Base-by-base conservation (phyloP, 2,888 invertebrate genomes). In the Siphonodentalium dalli region DNA sequence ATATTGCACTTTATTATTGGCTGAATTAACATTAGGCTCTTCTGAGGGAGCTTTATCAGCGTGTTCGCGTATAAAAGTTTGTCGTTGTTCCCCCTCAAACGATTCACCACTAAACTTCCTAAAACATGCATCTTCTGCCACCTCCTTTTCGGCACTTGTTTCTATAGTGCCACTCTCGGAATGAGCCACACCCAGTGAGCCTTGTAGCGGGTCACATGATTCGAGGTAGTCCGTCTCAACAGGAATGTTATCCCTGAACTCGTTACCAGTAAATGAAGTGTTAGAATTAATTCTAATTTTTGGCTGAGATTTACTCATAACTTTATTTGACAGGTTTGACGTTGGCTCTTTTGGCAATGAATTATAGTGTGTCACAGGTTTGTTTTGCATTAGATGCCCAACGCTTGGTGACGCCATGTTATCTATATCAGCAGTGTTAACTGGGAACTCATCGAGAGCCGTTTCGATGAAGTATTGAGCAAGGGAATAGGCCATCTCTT, bases 191-290 rank as follows among this genome's bases (percentile, higher is more conserved):
- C 70, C 68, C 46, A 71, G 51, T 46, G 63, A 71, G 1, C 74
- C 74, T 34, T 66, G 68, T 18, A 75, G 54, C 0, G 74, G 74
- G 39, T 76, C 76, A 63, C 73, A 68, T 26, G 54, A 64, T 0
- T 71, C 66, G 29, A 76, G 58, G 28, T 76, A 76, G 29, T 75
- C 74, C 1, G 76, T 76, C 59, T 76, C 76, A 9, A 75, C 45
- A 21, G 68, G 57, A 24, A 49, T 57, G 3, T 23, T 21, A 31
- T 39, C 26, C n/a, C n/a, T n/a, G n/a, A n/a, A n/a, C n/a, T n/a
- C n/a, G n/a, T n/a, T n/a, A n/a, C n/a, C n/a, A n/a, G n/a, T n/a
- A n/a, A n/a, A n/a, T n/a, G n/a, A n/a, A n/a, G n/a, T n/a, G n/a
- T n/a, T n/a, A n/a, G n/a, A n/a, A n/a, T n/a, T n/a, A n/a, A n/a